Evolutionary conservation across 2,888 invertebrate species (phyloP), one percentile per base, ranked within the genome.

Genomic region (Eumacrocentrus americanus): DNA sequence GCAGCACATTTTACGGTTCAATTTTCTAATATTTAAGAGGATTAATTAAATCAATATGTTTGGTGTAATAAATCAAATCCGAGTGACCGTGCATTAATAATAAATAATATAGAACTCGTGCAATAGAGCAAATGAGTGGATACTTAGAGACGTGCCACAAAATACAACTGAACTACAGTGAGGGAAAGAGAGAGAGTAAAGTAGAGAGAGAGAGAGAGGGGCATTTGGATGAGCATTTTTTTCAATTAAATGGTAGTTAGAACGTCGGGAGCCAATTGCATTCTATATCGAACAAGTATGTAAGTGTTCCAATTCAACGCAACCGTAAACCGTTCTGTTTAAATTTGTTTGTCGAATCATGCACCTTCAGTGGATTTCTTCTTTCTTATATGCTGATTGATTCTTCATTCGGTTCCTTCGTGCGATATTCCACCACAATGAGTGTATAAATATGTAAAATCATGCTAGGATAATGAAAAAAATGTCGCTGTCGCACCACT

Each of bases 351-450:
- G 23, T n/a, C 56, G 25, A 62, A 52, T 46, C 65, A 65, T 64
- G 63, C 66, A 65, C 63, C 65, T 44, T 52, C 50, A 58, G 52
- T 40, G 55, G 54, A 50, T 58, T 60, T 47, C 34, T 62, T 18
- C 51, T 44, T 42, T 42, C 51, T 58, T 44, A 42, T 47, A 34
- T 44, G 18, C 35, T 35, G 46, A 51, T 56, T 18, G 44, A 52
- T 14, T 46, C 46, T 29, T 52, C 52, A 50, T 55, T 25, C 16
- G 42, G 9, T 42, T 46, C 42, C 67, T 61, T 55, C 65, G 65
- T 67, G 65, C 62, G 67, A 67, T 67, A 65, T 44, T 65, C 65
- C 63, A 63, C 65, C 65, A 57, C 16, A 61, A 56, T 55, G 50
- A 44, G 40, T 50, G 20, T 50, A 34, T 42, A 40, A 14, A 40